Percentiles rank a stretch among this genome's conserved stretches.
phyloP scores from a whole-genome alignment of 1,140 invertebrate species.

The Drosophila mojavensis region DNA sequence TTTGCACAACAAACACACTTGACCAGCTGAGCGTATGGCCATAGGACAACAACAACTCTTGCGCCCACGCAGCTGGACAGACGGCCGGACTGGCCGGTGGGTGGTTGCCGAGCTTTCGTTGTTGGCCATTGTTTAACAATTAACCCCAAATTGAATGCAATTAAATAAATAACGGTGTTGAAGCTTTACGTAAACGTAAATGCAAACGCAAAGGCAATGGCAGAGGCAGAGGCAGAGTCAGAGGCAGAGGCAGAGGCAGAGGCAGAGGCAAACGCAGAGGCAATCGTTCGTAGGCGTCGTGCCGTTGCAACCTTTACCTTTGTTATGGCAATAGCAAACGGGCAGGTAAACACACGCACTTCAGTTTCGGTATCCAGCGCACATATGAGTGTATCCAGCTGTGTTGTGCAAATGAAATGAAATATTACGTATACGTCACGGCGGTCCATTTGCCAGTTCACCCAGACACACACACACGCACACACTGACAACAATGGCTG shows the following conservation, averaged over 20 bases:
- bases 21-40: constrained; percentile 47
- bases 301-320: constrained; percentile 50
- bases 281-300: constrained; percentile 62
- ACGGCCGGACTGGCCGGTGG: constrained; percentile 40
- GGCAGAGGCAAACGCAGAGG: too few species aligned
- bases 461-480: constrained; percentile 17
- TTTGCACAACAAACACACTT: constrained; percentile 73
- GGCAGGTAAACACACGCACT: constrained; percentile 33
- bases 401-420: constrained; percentile 72
- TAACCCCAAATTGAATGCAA: constrained; percentile 82
- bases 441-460: constrained; percentile 68
- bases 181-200: constrained; percentile 66
- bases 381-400: constrained; percentile 23
- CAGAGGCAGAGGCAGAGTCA: too few species aligned
- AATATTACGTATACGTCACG: constrained; percentile 78
- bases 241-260: too few species aligned
- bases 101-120: constrained; percentile 2
- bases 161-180: constrained; percentile 82
- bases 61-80: constrained; percentile 15
- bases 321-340: constrained; percentile 39
- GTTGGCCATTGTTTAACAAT: constrained; percentile 74
- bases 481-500: constrained; percentile 45
- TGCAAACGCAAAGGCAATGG: too few species aligned
- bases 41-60: constrained; percentile 9
- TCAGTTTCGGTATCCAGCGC: not conserved